These are phyloP conservation scores for Holothuria scabra DNA, from an alignment of 53 echinoderm and acorn worm genomes.

Conservation along the genomic window DNA sequence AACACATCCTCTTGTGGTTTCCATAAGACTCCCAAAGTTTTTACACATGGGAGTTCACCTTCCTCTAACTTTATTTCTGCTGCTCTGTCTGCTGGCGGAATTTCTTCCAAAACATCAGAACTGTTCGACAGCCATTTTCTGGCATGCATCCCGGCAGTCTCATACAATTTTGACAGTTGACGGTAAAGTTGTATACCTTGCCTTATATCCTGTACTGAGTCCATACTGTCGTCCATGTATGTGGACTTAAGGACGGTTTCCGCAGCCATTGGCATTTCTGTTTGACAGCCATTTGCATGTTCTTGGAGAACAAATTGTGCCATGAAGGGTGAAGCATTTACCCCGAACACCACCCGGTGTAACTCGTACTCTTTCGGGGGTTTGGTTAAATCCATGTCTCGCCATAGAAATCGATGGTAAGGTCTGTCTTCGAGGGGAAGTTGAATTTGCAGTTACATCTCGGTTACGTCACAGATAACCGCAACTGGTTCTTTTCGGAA, in stretches of 20 bases:
- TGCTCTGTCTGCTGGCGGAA: conserved; percentile 26
- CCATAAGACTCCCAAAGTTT: conserved; percentile 37
- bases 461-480: conserved; percentile 28
- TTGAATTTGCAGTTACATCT: conserved; percentile 22
- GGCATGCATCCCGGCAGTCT: conserved; percentile 10
- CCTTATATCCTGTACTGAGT: conserved; percentile 1
- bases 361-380: conserved; percentile 42
- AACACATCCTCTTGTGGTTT: conserved; percentile 16
- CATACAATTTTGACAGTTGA: conserved; percentile 20
- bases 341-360: conserved; percentile 35
- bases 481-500: conserved; percentile 35
- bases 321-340: conserved; percentile 48
- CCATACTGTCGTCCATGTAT: conserved; percentile 53
- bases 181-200: neutral
- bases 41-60: conserved; percentile 12
- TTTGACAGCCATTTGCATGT: conserved; percentile 5
- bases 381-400: neutral
- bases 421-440: neutral
- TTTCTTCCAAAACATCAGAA: conserved; percentile 15
- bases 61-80: conserved; percentile 36
- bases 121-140: conserved; percentile 25
- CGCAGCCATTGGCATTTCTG: conserved; percentile 24
- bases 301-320: conserved; percentile 40
- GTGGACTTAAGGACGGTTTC: conserved; percentile 38
- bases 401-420: neutral